Evolutionary conservation across 1,140 invertebrate species (phyloP).

Genomic region (Eueides isabella): DNA sequence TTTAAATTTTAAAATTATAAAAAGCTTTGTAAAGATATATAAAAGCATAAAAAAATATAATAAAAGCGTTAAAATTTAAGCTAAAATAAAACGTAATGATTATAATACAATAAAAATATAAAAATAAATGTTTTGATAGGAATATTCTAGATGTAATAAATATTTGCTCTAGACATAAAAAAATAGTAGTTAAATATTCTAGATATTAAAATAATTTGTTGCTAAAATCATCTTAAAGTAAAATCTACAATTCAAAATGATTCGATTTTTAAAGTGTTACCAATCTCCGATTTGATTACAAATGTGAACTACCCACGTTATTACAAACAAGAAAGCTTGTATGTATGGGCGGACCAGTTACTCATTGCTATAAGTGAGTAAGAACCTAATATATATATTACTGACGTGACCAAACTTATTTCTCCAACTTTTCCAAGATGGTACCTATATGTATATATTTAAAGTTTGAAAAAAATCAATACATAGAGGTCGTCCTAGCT

Average conservation of each 20-base stretch:
- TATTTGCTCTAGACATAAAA: too few species aligned
- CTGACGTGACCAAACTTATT: conserved; percentile 11
- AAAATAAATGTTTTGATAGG: background rate
- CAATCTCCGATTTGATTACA: conserved; percentile 20
- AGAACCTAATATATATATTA: conserved; percentile 27
- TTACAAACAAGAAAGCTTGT: conserved; percentile 29
- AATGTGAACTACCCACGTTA: conserved; percentile 53
- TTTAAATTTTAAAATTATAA: conserved; percentile 40
- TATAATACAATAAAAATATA: background rate
- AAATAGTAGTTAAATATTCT: too few species aligned
- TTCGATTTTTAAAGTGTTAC: background rate
- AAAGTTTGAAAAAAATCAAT: conserved; percentile 24
- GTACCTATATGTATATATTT: background rate
- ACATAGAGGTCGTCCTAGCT: conserved; percentile 37
- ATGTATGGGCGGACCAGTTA: conserved; percentile 60
- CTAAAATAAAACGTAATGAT: background rate
- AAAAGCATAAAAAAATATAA: background rate
- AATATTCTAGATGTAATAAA: background rate
- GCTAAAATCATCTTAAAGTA: too few species aligned
- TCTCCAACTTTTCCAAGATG: conserved; percentile 12
- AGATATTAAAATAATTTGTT: background rate
- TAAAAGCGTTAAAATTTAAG: background rate
- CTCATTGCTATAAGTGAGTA: conserved; percentile 26
- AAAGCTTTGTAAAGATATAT: conserved; percentile 6
- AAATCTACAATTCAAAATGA: too few species aligned